Percentiles rank a stretch among this genome's conserved stretches.
phyloP scores from a whole-genome alignment of 2,797 vertebrate genomes.

The Alfaro cultratus region DNA sequence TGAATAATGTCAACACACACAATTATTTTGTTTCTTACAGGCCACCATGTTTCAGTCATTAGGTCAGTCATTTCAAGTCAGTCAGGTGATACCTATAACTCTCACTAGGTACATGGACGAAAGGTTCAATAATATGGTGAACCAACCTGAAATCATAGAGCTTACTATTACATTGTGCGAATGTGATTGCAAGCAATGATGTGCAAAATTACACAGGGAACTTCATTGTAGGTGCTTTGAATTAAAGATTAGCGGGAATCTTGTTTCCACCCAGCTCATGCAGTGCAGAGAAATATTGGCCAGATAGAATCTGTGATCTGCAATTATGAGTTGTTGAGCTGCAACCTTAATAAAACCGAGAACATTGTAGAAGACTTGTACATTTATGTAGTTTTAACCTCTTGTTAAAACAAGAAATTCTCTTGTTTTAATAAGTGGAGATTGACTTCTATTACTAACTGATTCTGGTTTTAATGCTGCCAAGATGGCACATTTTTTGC shows the following conservation, averaged over 20 bases:
- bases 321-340: not conserved
- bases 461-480: not conserved
- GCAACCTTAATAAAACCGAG: not conserved
- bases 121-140: constrained; percentile 3
- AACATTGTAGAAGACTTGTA: not conserved
- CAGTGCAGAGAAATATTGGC: not conserved
- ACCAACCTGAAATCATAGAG: not conserved
- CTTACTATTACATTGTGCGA: not conserved
- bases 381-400: not conserved
- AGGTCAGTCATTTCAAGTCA: constrained; percentile 39
- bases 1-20: constrained; percentile 28
- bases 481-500: not conserved
- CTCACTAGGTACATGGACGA: constrained; percentile 2
- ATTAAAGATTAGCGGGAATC: not conserved
- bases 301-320: not conserved
- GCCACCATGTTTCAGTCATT: constrained; percentile 32
- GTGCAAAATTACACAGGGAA: not conserved
- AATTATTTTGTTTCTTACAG: constrained; percentile 4
- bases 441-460: not conserved
- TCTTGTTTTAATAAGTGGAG: too few species aligned
- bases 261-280: not conserved
- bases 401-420: not conserved
- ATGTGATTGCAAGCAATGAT: constrained; percentile 1
- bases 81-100: constrained; percentile 25
- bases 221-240: not conserved